phyloP scores from a whole-genome alignment of 2,797 vertebrate species.

The Varecia variegata region DNA sequence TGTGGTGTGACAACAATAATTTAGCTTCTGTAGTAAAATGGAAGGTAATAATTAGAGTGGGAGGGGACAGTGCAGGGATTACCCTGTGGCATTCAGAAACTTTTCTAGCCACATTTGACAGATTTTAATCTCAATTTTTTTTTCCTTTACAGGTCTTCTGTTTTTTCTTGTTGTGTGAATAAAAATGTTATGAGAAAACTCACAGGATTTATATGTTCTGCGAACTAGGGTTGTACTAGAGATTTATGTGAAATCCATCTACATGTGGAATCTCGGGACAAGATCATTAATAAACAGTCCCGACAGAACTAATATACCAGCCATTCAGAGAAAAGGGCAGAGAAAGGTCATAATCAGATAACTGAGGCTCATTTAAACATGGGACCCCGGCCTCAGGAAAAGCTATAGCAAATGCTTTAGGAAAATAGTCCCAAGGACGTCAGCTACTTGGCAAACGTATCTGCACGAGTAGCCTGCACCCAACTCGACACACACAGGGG shows the following conservation, averaged over 20 bases:
- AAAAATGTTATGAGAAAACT: not conserved
- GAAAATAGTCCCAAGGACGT: not conserved
- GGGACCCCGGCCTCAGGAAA: not conserved
- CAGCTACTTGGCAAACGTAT: not conserved
- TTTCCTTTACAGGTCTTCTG: not conserved
- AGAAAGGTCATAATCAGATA: not conserved
- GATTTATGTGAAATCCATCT: not conserved
- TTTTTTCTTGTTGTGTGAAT: not conserved
- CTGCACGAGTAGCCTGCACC: not conserved
- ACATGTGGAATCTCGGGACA: not conserved
- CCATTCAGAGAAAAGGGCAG: not conserved
- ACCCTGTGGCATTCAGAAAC: not conserved
- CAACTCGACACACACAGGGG: not conserved
- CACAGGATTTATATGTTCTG: not conserved
- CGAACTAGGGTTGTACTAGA: not conserved
- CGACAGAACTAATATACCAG: not conserved
- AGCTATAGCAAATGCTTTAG: not conserved
- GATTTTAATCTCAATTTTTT: not conserved
- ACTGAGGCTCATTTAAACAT: not conserved
- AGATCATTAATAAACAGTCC: not conserved
- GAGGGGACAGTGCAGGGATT: not conserved
- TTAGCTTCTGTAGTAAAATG: conserved; percentile 47
- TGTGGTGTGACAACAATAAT: conserved; percentile 51
- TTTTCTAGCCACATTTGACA: not conserved
- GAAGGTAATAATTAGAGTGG: conserved; percentile 24